phyloP scores from a whole-genome alignment of 2,888 invertebrate genomes.

The Dinocampus coccinellae region DNA sequence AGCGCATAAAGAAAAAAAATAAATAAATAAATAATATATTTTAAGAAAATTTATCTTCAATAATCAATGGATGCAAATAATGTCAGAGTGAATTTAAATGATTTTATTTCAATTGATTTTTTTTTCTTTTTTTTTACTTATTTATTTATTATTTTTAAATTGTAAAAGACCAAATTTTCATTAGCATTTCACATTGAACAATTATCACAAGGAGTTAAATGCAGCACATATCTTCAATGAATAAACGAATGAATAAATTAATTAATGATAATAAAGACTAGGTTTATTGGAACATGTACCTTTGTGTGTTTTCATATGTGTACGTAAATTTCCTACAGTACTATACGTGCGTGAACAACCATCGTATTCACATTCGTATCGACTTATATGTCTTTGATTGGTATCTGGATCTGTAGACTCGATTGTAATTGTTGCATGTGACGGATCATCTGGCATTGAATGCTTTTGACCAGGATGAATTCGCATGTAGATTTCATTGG shows the following conservation, averaged over 20 bases:
- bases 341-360: conserved; percentile 92
- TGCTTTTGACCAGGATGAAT: conserved; percentile 77
- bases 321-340: conserved; percentile 92
- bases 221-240: neutral
- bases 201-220: neutral
- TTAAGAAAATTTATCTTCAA: neutral
- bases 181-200: neutral
- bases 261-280: neutral
- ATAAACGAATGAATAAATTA: neutral
- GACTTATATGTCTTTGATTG: conserved; percentile 74
- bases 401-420: conserved; percentile 75
- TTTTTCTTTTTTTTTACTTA: neutral
- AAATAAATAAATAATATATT: neutral
- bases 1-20: conserved; percentile 37
- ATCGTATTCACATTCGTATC: conserved; percentile 90
- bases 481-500: conserved; percentile 80
- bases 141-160: neutral
- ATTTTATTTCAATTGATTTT: neutral
- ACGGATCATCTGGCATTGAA: conserved; percentile 77
- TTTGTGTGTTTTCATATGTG: conserved; percentile 96
- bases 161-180: neutral
- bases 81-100: neutral
- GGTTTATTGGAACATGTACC: conserved; percentile 76
- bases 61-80: neutral
- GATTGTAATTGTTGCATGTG: conserved; percentile 78